Percentiles rank a stretch among this genome's conserved stretches.
These are phyloP conservation scores for Diarsia brunnea DNA, from an alignment of 2,888 invertebrate genomes.

Conservation along the genomic window DNA sequence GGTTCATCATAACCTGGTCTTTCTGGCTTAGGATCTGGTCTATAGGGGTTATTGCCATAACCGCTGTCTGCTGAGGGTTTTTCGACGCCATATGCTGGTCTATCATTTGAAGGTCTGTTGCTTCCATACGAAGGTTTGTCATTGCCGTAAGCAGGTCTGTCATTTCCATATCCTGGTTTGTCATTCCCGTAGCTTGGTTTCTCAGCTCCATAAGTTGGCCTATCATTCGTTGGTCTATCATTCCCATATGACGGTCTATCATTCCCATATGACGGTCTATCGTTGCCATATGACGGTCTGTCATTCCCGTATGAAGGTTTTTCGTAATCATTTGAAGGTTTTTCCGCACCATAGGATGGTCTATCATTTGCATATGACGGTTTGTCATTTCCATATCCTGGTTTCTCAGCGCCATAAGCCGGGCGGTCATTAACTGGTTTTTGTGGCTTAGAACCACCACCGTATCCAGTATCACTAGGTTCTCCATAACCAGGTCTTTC, in stretches of 20 bases:
- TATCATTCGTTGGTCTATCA: slow-evolving; percentile 23
- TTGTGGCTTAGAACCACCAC: slow-evolving; percentile 37
- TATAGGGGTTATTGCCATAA: slow-evolving; percentile 33
- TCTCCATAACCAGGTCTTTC: slow-evolving; percentile 54
- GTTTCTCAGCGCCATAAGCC: slow-evolving; percentile 49
- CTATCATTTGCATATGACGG: slow-evolving; percentile 30
- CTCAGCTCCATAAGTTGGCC: slow-evolving; percentile 49
- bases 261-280: slow-evolving; percentile 44
- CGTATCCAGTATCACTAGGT: slow-evolving; percentile 47
- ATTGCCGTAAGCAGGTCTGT: slow-evolving; percentile 41
- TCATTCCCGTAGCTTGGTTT: slow-evolving; percentile 58
- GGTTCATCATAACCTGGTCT: slow-evolving; percentile 44
- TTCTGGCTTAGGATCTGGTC: slow-evolving; percentile 57
- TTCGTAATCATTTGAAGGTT: slow-evolving; percentile 53
- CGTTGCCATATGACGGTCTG: slow-evolving; percentile 34
- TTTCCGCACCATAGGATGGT: slow-evolving; percentile 50
- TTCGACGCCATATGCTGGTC: slow-evolving; percentile 32
- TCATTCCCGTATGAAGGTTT: slow-evolving; percentile 58
- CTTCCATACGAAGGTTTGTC: slow-evolving; percentile 53
- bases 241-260: slow-evolving; percentile 14
- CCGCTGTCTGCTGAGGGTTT: slow-evolving; percentile 56
- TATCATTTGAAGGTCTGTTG: slow-evolving; percentile 25
- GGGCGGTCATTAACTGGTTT: slow-evolving; percentile 58
- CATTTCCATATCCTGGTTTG: slow-evolving; percentile 35
- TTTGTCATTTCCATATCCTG: slow-evolving; percentile 31